Conservation (phyloP, 2,797 vertebrate species). For the Microctenopoma steveboyesi region DNA sequence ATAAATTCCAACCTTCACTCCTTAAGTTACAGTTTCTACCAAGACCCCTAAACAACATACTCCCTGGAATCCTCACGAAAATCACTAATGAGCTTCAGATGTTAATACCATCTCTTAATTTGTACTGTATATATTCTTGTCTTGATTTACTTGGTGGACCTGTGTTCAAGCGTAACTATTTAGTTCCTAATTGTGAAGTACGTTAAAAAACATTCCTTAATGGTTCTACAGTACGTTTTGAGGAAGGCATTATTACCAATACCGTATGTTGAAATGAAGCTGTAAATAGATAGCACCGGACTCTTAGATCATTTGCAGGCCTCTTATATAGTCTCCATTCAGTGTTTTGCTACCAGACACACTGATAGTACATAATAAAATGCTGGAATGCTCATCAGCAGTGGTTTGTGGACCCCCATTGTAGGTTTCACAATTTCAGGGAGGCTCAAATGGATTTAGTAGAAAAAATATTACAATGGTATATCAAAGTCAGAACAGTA, state of each 20-base stretch:
- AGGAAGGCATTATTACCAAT: constrained; percentile 65
- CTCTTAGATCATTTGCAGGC: constrained; percentile 50
- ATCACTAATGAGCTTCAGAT: constrained; percentile 56
- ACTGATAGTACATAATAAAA: constrained; percentile 36
- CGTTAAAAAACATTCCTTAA: constrained; percentile 73
- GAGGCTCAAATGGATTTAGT: constrained; percentile 45
- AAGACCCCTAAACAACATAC: constrained; percentile 37
- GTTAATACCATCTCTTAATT: constrained; percentile 64
- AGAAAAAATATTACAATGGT: constrained; percentile 26
- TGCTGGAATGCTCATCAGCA: constrained; percentile 54
- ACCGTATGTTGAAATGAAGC: constrained; percentile 58
- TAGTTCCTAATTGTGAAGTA: constrained; percentile 72
- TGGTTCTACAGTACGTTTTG: constrained; percentile 62
- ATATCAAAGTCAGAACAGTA: constrained; percentile 40
- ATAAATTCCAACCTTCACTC: constrained; percentile 60
- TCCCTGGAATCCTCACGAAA: constrained; percentile 43
- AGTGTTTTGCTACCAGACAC: constrained; percentile 30
- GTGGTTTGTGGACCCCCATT: constrained; percentile 32
- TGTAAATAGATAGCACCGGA: constrained; percentile 71
- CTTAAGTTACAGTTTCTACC: constrained; percentile 46
- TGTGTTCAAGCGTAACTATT: constrained; percentile 73
- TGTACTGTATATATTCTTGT: constrained; percentile 75
- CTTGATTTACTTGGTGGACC: constrained; percentile 73
- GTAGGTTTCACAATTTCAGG: constrained; percentile 29
- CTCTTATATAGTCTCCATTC: constrained; percentile 42